A percentile compares a stretch with the other conserved stretches of the same genome.
Evolutionary conservation across 2,797 vertebrate genomes (phyloP).

Genomic region (Garrulus glandarius): DNA sequence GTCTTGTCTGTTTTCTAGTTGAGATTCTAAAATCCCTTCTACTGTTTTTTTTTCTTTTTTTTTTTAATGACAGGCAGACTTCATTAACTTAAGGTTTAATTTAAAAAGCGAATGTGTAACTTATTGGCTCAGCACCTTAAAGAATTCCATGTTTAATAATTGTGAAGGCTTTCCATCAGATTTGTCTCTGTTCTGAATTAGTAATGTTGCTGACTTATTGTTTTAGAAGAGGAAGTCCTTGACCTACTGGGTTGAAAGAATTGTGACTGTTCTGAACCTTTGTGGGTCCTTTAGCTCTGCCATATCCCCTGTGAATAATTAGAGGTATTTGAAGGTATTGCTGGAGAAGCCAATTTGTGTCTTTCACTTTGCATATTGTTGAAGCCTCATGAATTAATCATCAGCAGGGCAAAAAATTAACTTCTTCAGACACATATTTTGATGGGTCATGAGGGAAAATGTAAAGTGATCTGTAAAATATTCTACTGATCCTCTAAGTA

Average conservation of each 20-base stretch:
- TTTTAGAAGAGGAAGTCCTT: slow-evolving; percentile 80
- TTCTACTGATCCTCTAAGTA: slow-evolving; percentile 81
- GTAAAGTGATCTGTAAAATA: slow-evolving; percentile 83
- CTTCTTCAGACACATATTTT: slow-evolving; percentile 81
- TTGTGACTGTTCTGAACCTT: slow-evolving; percentile 78
- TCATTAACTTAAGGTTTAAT: slow-evolving; percentile 80
- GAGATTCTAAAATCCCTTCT: slow-evolving; percentile 62
- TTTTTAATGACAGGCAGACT: slow-evolving; percentile 63
- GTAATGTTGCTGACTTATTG: slow-evolving; percentile 81
- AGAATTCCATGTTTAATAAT: slow-evolving; percentile 76
- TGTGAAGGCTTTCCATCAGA: slow-evolving; percentile 76
- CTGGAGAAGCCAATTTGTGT: slow-evolving; percentile 82
- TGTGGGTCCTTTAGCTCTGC: slow-evolving; percentile 75
- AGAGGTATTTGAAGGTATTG: slow-evolving; percentile 82
- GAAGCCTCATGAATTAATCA: slow-evolving; percentile 84
- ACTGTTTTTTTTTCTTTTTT: neutral
- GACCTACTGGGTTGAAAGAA: slow-evolving; percentile 80
- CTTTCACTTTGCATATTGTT: slow-evolving; percentile 84
- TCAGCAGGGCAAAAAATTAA: slow-evolving; percentile 79
- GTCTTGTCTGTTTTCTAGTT: slow-evolving; percentile 64
- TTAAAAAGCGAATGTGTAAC: slow-evolving; percentile 69
- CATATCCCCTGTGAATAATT: slow-evolving; percentile 82
- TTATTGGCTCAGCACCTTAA: slow-evolving; percentile 76
- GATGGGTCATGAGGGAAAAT: slow-evolving; percentile 82
- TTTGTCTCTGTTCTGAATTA: slow-evolving; percentile 75